Percentiles rank a stretch among this genome's conserved stretches.
These are phyloP conservation scores for Halcyon chelicuti DNA, from an alignment of 2,797 vertebrate genomes.

Conservation along the genomic window DNA sequence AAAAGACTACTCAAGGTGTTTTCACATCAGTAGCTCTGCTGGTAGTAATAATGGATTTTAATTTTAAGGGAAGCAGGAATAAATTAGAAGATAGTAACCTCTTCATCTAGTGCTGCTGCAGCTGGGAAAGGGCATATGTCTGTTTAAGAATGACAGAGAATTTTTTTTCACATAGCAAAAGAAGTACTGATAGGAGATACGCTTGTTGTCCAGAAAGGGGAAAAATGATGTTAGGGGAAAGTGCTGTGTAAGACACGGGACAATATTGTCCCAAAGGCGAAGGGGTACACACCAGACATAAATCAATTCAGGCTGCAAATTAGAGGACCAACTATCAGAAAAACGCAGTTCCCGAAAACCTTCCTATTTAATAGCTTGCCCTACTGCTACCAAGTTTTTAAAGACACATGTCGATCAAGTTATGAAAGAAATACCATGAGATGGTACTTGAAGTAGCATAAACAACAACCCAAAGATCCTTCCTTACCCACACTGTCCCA, in stretches of 20 bases:
- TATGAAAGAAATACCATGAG: neutral
- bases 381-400: neutral
- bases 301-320: neutral
- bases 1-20: neutral
- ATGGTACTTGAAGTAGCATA: neutral
- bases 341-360: fast-evolving
- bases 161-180: neutral
- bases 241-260: neutral
- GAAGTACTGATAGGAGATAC: neutral
- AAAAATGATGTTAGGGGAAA: neutral
- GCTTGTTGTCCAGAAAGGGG: neutral
- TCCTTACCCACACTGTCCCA: neutral
- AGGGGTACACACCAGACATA: neutral
- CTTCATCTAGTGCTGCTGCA: neutral
- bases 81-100: neutral
- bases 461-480: neutral
- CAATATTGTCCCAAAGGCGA: neutral
- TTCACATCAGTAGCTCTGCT: neutral
- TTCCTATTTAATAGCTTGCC: neutral
- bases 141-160: neutral
- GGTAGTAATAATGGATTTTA: neutral
- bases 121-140: neutral
- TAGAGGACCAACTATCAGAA: neutral
- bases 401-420: neutral
- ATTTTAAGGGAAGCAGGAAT: neutral